A percentile compares a stretch with the other conserved stretches of the same genome.
phyloP scores from a whole-genome alignment of 2,797 vertebrate genomes.

The Morelia viridis region DNA sequence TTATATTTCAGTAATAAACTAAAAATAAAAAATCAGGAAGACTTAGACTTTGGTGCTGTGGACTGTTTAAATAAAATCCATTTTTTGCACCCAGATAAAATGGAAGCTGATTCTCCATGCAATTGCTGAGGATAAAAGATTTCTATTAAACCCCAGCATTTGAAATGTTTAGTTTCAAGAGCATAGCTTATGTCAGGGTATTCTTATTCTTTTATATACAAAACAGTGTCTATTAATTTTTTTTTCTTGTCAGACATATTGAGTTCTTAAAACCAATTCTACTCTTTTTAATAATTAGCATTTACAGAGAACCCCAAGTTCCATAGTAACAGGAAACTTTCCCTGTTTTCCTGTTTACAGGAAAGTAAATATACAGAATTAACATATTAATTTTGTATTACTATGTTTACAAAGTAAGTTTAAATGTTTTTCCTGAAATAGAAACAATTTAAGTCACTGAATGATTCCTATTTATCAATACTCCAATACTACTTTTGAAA shows the following conservation, averaged over 20 bases:
- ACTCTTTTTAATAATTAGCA: not conserved
- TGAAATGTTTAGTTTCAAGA: constrained; percentile 13
- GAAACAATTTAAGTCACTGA: too few species aligned
- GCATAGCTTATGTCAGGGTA: not conserved
- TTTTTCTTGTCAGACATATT: not conserved
- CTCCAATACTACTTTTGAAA: not conserved
- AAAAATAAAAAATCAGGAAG: not conserved
- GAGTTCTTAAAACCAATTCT: not conserved
- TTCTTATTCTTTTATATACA: not conserved
- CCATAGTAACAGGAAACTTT: not conserved
- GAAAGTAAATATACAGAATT: not conserved
- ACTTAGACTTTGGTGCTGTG: not conserved
- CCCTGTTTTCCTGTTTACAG: not conserved
- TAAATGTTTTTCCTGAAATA: not conserved
- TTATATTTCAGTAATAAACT: not conserved
- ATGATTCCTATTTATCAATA: not conserved
- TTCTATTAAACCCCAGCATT: not conserved
- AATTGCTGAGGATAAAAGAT: constrained; percentile 19
- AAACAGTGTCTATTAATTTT: not conserved
- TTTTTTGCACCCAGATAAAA: not conserved
- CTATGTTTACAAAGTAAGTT: not conserved
- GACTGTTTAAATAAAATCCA: constrained; percentile 5
- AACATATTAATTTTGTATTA: not conserved
- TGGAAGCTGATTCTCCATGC: constrained; percentile 11
- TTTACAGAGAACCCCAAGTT: not conserved